Percentiles rank a stretch among this genome's conserved stretches.
Conservation (phyloP, 2,888 invertebrate species). For the Drosophila putrida region DNA sequence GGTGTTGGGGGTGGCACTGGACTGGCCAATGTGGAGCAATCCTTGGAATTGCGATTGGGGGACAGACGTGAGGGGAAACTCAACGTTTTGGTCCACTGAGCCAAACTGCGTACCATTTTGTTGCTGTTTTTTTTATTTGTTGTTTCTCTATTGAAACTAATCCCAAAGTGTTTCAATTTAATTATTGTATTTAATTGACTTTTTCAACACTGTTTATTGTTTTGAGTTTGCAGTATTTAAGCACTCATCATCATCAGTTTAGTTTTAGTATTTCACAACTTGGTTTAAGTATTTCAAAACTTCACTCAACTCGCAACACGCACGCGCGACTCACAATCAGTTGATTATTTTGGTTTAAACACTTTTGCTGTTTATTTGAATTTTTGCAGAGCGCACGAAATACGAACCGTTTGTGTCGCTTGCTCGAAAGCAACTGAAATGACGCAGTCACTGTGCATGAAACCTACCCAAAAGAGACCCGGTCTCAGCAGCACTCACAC, state of each 20-base stretch:
- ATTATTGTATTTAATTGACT: slow-evolving; percentile 6
- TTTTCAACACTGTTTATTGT: slow-evolving; percentile 31
- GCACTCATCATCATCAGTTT: slow-evolving; percentile 31
- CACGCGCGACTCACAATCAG: slow-evolving; percentile 60
- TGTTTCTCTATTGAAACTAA: slow-evolving; percentile 58
- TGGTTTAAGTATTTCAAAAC: slow-evolving; percentile 59
- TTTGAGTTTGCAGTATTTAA: slow-evolving; percentile 29
- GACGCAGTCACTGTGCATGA: slow-evolving; percentile 50
- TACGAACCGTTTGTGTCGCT: slow-evolving; percentile 73
- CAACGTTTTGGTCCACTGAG: slow-evolving; percentile 96
- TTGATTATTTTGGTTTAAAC: slow-evolving; percentile 26
- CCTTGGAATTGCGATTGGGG: slow-evolving; percentile 92
- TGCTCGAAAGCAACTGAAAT: slow-evolving; percentile 79
- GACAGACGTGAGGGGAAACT: slow-evolving; percentile 95
- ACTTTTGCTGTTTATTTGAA: slow-evolving; percentile 11
- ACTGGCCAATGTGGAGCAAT: slow-evolving; percentile 86
- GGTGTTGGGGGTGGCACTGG: slow-evolving; percentile 87
- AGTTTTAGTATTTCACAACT: slow-evolving; percentile 53
- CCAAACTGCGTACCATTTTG: slow-evolving; percentile 93
- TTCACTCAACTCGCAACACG: slow-evolving; percentile 54
- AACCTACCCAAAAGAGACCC: slow-evolving; percentile 45
- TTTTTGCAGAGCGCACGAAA: slow-evolving; percentile 25
- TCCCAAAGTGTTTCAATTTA: slow-evolving; percentile 64
- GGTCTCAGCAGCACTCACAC: slow-evolving; percentile 23
- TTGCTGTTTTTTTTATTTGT: slow-evolving; percentile 11